Evolutionary conservation across 2,888 invertebrate genomes (phyloP), one percentile per base, ranked within the genome.

Genomic region (Folsomia candida): DNA sequence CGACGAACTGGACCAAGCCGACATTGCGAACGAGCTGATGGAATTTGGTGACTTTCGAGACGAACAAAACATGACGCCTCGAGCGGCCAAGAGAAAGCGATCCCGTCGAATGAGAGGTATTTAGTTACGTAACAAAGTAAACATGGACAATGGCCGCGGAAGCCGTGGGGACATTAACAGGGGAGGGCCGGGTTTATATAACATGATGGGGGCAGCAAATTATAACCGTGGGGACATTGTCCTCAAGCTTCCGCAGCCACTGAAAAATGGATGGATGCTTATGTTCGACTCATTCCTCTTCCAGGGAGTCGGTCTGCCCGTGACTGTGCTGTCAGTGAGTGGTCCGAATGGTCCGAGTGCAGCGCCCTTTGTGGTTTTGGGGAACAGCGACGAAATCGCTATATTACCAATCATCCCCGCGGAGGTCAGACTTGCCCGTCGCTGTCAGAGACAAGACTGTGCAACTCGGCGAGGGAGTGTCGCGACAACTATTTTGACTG

Each of bases 351-450:
- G 82, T 80, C 75, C 27, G 78, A 78, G 25, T 78, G 78, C 60
- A 74, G 74, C 51, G 81, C 81, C 51, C 81, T 83, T 3, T 84
- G 84, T 71, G 84, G 84, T 2, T 83, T 82, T 73, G 84, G 84
- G 9, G 80, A 80, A 29, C 80, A 81, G 51, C 75, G 78, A 20
- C 77, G 83, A 28, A 79, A 76, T 60, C 76, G 82, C 22, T 79
- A 77, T 27, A 81, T 84, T 27, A 75, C 81, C 26, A 80, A 79
- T 66, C 80, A 81, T 64, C 78, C 82, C 0, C 69, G 79, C 51
- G 77, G 81, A 66, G 83, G 84, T 0, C 62, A 73, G 29, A 76
- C 75, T n/a, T 84, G 84, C 70, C 81, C 81, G 9, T 66, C 77
- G 20, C 73, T 81, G 24, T 68, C 78, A 51, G 81, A 81, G 69